Evolutionary conservation across 2,888 invertebrate genomes (phyloP).

Genomic region (Phyllotreta cruciferae): DNA sequence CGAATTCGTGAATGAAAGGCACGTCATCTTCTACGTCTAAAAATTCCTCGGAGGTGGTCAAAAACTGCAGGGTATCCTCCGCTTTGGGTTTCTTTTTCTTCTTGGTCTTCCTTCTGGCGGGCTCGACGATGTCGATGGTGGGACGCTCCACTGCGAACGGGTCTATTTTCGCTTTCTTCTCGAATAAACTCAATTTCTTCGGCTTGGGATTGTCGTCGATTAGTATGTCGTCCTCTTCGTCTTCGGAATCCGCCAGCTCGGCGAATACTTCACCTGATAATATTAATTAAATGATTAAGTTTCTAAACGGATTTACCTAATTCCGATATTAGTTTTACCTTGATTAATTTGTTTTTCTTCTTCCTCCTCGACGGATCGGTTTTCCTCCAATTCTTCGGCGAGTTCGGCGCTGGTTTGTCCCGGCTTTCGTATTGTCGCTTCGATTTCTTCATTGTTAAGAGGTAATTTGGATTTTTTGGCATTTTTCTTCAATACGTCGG

Average conservation of each 20-base stretch:
- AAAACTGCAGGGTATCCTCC: slow-evolving; percentile 35
- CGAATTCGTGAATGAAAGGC: slow-evolving; percentile 45
- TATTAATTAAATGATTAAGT: background rate
- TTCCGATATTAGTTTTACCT: slow-evolving; percentile 8
- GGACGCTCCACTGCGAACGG: slow-evolving; percentile 24
- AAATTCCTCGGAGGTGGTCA: slow-evolving; percentile 40
- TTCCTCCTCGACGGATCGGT: slow-evolving; percentile 26
- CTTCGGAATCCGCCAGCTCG: slow-evolving; percentile 41
- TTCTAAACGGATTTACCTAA: slow-evolving; percentile 7
- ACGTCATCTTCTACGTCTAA: slow-evolving; percentile 40
- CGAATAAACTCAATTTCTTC: slow-evolving; percentile 28
- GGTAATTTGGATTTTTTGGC: slow-evolving; percentile 26
- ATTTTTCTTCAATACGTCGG: slow-evolving; percentile 50
- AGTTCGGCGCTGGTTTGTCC: slow-evolving; percentile 46
- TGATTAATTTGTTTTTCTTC: slow-evolving; percentile 24
- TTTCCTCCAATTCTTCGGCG: slow-evolving; percentile 36
- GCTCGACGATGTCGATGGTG: slow-evolving; percentile 27
- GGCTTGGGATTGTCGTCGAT: slow-evolving; percentile 20
- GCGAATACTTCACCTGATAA: slow-evolving; percentile 37
- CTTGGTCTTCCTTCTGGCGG: slow-evolving; percentile 22
- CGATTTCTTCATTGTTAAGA: slow-evolving; percentile 35
- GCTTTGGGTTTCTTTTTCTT: slow-evolving; percentile 25
- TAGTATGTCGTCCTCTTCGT: slow-evolving; percentile 19
- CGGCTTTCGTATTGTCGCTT: slow-evolving; percentile 43
- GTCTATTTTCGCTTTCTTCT: slow-evolving; percentile 33